A percentile compares a stretch with the other conserved stretches of the same genome.
These are phyloP conservation scores for Avahi laniger DNA, from an alignment of 2,797 vertebrate genomes.

Conservation along the genomic window DNA sequence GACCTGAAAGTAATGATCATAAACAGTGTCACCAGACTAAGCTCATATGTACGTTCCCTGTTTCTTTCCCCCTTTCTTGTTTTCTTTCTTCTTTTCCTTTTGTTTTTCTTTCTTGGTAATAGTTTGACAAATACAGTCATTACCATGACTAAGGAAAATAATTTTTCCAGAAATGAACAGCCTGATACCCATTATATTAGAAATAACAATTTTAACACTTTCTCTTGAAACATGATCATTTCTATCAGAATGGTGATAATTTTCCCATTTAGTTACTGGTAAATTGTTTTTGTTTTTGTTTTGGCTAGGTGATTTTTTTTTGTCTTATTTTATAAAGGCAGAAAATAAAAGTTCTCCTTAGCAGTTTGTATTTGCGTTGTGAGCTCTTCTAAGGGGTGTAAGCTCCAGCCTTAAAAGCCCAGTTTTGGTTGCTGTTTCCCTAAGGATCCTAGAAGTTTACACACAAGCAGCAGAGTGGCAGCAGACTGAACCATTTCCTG, in stretches of 20 bases:
- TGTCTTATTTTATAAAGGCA: neutral
- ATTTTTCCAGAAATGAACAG: neutral
- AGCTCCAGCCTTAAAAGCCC: neutral
- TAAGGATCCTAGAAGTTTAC: neutral
- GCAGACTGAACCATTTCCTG: constrained; percentile 23
- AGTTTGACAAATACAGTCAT: neutral
- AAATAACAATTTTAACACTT: neutral
- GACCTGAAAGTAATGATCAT: neutral
- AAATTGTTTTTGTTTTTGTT: neutral
- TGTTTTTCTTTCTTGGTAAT: neutral
- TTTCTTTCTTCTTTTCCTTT: neutral
- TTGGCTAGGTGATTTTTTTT: neutral
- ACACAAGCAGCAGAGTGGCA: neutral
- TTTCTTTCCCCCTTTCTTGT: neutral
- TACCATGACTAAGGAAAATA: neutral
- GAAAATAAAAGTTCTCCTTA: neutral
- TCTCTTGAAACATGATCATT: constrained; percentile 19
- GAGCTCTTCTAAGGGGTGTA: neutral
- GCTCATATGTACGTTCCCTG: neutral
- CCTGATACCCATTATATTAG: neutral
- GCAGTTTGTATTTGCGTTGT: neutral
- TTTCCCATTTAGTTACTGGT: neutral
- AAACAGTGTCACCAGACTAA: neutral
- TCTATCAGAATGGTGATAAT: neutral
- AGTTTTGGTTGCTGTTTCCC: neutral